These are phyloP conservation scores for Glossosoma conforme DNA, from an alignment of 1,140 invertebrate species.

Conservation along the genomic window DNA sequence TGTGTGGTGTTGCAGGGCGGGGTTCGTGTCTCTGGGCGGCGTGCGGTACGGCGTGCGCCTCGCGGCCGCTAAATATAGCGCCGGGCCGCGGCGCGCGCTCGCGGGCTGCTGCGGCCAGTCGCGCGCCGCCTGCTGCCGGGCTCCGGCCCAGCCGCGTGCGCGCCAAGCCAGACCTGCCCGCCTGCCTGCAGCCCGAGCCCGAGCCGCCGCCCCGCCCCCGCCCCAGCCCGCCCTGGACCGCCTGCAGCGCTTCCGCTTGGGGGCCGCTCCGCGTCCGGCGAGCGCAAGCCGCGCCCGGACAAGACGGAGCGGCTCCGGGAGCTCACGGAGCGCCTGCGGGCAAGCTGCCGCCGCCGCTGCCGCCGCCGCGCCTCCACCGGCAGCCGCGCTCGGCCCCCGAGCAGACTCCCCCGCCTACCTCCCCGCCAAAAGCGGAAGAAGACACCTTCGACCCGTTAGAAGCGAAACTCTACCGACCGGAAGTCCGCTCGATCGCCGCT, in stretches of 20 bases:
- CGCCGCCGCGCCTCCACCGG: conserved; percentile 35
- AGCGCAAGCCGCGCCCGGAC: conserved; percentile 48
- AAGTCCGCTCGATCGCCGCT: conserved; percentile 56
- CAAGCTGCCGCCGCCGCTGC: conserved; percentile 42
- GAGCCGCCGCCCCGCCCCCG: conserved; percentile 29
- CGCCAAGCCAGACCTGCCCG: conserved; percentile 35
- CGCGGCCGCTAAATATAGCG: conserved; percentile 38
- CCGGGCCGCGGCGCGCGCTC: conserved; percentile 19
- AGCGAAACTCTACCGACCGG: conserved; percentile 50
- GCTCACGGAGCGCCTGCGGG: conserved; percentile 68
- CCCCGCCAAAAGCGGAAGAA: conserved; percentile 38
- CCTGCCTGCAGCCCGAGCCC: conserved; percentile 55
- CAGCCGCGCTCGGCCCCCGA: conserved; percentile 39
- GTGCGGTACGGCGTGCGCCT: conserved; percentile 55
- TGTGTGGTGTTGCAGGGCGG: conserved; percentile 37
- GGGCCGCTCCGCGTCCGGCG: conserved; percentile 51
- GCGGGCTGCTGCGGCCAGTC: conserved; percentile 26
- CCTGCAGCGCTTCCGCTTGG: conserved; percentile 69
- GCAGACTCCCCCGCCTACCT: conserved; percentile 34
- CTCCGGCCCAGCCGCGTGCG: conserved; percentile 48
- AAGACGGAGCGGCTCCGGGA: conserved; percentile 68
- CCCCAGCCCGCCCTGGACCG: conserved; percentile 65
- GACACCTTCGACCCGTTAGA: conserved; percentile 42
- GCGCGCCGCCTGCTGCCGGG: conserved; percentile 31
- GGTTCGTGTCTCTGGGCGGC: conserved; percentile 55